phyloP scores from a whole-genome alignment of 1,140 invertebrate species.

The Drosophila punjabiensis region DNA sequence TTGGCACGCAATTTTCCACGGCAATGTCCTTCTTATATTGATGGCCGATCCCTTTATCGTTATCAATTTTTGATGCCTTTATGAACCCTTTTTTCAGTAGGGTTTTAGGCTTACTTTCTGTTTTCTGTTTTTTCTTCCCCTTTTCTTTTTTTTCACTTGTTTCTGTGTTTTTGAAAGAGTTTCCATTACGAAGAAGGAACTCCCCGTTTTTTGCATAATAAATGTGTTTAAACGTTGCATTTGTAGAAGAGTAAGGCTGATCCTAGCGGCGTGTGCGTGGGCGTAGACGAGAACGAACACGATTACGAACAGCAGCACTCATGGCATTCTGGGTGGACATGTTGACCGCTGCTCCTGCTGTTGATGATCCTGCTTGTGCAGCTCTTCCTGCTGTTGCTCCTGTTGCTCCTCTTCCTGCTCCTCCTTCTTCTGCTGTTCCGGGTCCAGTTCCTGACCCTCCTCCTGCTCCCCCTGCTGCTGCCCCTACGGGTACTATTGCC shows the following conservation, averaged over 20 bases:
- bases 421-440: background rate
- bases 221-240: background rate
- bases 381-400: background rate
- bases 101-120: background rate
- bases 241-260: background rate
- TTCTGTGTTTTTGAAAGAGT: background rate
- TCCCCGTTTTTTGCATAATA: background rate
- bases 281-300: background rate
- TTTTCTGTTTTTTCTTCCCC: background rate
- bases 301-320: background rate
- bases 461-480: background rate
- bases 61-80: slow-evolving; percentile 76
- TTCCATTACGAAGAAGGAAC: background rate
- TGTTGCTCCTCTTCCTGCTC: too few relatives aligned
- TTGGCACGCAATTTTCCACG: slow-evolving; percentile 69
- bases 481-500: background rate
- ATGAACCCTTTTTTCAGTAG: slow-evolving; percentile 47
- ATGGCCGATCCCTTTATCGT: slow-evolving; percentile 69
- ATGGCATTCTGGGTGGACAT: background rate
- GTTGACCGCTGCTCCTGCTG: too few relatives aligned
- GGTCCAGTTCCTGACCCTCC: background rate
- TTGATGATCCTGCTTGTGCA: background rate
- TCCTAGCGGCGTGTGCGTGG: background rate
- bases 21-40: slow-evolving; percentile 64
- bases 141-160: background rate